Percentiles rank a stretch among this genome's conserved stretches.
These are phyloP conservation scores for Drosophila nikananu DNA, from an alignment of 1,140 invertebrate genomes.

Conservation along the genomic window DNA sequence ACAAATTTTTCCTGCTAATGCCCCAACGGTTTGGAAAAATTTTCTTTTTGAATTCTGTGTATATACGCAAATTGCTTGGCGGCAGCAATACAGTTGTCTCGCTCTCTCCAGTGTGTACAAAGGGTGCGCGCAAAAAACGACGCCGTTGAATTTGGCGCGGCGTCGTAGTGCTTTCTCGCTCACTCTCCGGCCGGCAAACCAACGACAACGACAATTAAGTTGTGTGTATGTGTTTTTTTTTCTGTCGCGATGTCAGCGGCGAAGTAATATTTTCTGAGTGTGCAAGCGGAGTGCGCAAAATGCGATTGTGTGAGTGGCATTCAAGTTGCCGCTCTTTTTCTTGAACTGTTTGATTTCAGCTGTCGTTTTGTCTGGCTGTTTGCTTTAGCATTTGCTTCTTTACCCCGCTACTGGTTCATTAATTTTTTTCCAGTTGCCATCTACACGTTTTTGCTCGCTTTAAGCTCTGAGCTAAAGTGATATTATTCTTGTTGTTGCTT, in stretches of 20 bases:
- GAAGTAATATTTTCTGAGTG: slow-evolving; percentile 31
- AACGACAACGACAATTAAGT: slow-evolving; percentile 52
- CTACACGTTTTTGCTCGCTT: slow-evolving; percentile 44
- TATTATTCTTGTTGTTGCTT: slow-evolving; percentile 57
- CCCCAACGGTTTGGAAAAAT: slow-evolving; percentile 68
- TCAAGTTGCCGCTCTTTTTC: slow-evolving; percentile 78
- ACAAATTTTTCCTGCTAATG: slow-evolving; percentile 52
- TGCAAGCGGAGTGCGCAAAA: slow-evolving; percentile 76
- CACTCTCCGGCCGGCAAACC: slow-evolving; percentile 78
- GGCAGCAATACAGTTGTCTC: slow-evolving; percentile 59
- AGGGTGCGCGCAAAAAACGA: slow-evolving; percentile 78
- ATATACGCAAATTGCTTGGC: slow-evolving; percentile 72
- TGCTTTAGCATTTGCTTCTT: slow-evolving; percentile 47
- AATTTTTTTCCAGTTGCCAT: slow-evolving; percentile 49
- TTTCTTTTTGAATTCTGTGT: slow-evolving; percentile 77
- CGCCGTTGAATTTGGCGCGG: slow-evolving; percentile 81
- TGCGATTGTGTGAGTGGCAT: slow-evolving; percentile 46
- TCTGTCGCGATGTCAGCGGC: slow-evolving; percentile 38
- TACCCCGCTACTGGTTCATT: slow-evolving; percentile 33
- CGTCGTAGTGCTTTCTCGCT: slow-evolving; percentile 74
- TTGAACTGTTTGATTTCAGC: slow-evolving; percentile 62
- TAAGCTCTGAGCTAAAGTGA: slow-evolving; percentile 67
- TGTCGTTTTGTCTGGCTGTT: slow-evolving; percentile 54
- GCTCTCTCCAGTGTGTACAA: slow-evolving; percentile 36
- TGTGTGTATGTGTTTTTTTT: slow-evolving; percentile 56